Evolutionary conservation across 2,797 vertebrate genomes (phyloP).

Genomic region (Schizopygopsis pylzovi): DNA sequence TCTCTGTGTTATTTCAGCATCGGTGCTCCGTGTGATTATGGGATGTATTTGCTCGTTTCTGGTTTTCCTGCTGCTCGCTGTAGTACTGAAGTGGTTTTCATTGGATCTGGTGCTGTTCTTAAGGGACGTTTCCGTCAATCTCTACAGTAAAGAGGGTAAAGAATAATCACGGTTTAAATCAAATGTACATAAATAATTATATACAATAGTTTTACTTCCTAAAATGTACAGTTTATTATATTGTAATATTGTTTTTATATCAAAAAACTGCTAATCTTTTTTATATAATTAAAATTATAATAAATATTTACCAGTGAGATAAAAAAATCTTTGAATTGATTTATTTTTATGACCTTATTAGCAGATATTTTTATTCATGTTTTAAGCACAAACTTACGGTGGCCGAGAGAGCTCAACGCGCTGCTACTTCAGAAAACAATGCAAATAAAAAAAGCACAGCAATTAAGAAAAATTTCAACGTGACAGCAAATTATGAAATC

Average conservation of each 20-base stretch:
- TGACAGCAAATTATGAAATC: too few relatives aligned
- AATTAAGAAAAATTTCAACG: too few relatives aligned
- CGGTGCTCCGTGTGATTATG: slow-evolving; percentile 54
- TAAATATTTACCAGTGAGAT: not conserved
- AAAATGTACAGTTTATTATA: too few relatives aligned
- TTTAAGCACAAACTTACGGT: not conserved
- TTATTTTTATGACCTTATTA: not conserved
- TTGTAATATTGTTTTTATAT: too few relatives aligned
- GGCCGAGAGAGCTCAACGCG: too few relatives aligned
- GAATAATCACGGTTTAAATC: not conserved
- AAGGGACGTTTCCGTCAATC: slow-evolving; percentile 62
- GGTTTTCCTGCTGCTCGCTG: slow-evolving; percentile 50
- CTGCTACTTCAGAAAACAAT: too few relatives aligned
- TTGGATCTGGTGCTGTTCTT: slow-evolving; percentile 75
- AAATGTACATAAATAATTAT: too few relatives aligned
- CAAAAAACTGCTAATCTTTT: not conserved
- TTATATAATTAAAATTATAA: not conserved
- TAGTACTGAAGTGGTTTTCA: slow-evolving; percentile 68
- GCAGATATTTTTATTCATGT: not conserved
- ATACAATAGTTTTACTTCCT: not conserved
- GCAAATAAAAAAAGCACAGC: too few relatives aligned
- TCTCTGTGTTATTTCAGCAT: not conserved
- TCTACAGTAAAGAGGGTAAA: slow-evolving; percentile 71
- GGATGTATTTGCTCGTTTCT: slow-evolving; percentile 61
- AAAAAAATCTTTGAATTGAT: not conserved